These are phyloP conservation scores for Coracias cyanogaster DNA, from an alignment of 2,797 vertebrate species.

Conservation along the genomic window DNA sequence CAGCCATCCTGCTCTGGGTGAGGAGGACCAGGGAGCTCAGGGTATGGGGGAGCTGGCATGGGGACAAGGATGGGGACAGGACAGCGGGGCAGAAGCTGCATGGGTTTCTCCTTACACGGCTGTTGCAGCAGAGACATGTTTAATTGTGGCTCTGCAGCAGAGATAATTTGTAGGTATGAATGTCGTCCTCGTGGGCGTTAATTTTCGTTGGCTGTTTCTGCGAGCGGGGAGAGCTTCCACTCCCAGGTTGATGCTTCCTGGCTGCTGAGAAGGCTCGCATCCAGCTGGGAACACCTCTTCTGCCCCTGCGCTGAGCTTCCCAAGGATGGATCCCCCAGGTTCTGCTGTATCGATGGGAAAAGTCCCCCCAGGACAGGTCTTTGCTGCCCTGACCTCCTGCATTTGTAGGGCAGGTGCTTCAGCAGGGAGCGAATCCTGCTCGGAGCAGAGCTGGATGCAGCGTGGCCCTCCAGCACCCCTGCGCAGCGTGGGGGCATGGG, in stretches of 20 bases:
- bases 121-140: neutral
- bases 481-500: neutral
- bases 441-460: fast-evolving
- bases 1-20: fast-evolving
- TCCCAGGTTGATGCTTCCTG: neutral
- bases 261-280: neutral
- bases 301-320: neutral
- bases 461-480: neutral
- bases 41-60: fast-evolving
- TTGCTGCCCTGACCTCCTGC: fast-evolving
- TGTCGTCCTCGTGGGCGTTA: neutral
- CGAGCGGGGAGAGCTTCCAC: neutral
- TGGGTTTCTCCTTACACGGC: neutral
- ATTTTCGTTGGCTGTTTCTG: neutral
- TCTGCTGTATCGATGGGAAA: neutral
- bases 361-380: neutral
- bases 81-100: fast-evolving
- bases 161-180: constrained; percentile 26
- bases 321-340: neutral
- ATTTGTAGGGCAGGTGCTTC: neutral
- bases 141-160: neutral
- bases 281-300: neutral
- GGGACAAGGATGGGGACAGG: neutral
- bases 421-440: neutral
- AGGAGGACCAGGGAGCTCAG: neutral